Base-by-base conservation (phyloP, 1,140 invertebrate species). In the Theocolax elegans region DNA sequence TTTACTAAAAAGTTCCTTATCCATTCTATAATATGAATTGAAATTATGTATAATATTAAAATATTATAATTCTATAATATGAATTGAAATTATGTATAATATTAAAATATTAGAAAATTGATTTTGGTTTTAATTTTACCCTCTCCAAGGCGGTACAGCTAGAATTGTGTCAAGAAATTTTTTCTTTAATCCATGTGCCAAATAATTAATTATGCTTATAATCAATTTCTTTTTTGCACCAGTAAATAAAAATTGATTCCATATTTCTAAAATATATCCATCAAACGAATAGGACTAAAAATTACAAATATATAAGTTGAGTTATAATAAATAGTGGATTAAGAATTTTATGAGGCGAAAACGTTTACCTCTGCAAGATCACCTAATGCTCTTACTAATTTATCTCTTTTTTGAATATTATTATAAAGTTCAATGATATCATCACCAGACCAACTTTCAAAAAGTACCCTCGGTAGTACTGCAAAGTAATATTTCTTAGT, bases 251-350 rank as follows among this genome's bases (percentile, higher is more conserved):
- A 97, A 88, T 77, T 96, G 94, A 46, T 92, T 92, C 90, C 95
- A 95, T 51, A 97, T 89, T 87, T 98, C 96, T 40, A 98, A 78
- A 3, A 96, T 93, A 64, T 94, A 89, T 2, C 96, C 96, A 87
- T 95, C 90, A 86, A 97, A 96, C 71, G 91, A 80, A 59, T 88
- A 86, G 59, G 82, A 81, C 89, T 91, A 74, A 13, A 79, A 79
- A 53, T 70, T 38, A 29, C 53, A 1, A 54, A 19, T 13, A 59
- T 62, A 15, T 48, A 29, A 6, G 31, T 35, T 35, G 10, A 6
- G 4, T 10, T 35, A 35, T 56, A n/a, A n/a, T n/a, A n/a, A n/a
- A n/a, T n/a, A n/a, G n/a, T n/a, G n/a, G n/a, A n/a, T n/a, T n/a
- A n/a, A n/a, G n/a, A n/a, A n/a, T n/a, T n/a, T n/a, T n/a, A n/a